Percentiles rank a stretch among this genome's conserved stretches.
These are phyloP conservation scores for Cirrhinus mrigala DNA, from an alignment of 2,797 vertebrate species.

Conservation along the genomic window DNA sequence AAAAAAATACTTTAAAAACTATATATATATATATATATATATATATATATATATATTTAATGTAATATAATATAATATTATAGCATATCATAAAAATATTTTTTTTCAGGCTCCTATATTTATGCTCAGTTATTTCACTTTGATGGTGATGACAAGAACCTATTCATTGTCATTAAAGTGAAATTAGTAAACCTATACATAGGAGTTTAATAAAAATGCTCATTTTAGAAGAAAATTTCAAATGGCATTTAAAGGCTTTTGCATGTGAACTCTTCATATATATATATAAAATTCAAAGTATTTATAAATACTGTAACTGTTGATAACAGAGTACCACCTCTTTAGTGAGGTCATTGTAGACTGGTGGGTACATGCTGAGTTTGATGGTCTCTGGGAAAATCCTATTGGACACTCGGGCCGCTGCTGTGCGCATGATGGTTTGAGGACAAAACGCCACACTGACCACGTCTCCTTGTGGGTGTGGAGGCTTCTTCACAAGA, in stretches of 20 bases:
- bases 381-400: slow-evolving; percentile 64
- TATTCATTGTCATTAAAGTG: too few species aligned
- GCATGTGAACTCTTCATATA: neutral
- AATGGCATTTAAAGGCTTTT: too few species aligned
- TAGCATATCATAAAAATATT: too few species aligned
- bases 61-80: too few species aligned
- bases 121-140: too few species aligned
- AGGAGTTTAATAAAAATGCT: too few species aligned
- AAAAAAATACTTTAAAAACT: too few species aligned
- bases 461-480: slow-evolving; percentile 66
- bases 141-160: too few species aligned
- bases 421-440: slow-evolving; percentile 65
- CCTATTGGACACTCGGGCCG: slow-evolving; percentile 69
- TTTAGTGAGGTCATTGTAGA: slow-evolving; percentile 76
- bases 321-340: slow-evolving; percentile 64
- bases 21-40: neutral
- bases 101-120: too few species aligned
- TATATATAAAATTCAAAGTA: neutral
- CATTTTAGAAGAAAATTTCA: too few species aligned
- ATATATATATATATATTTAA: too few species aligned
- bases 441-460: slow-evolving; percentile 59
- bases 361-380: slow-evolving; percentile 61
- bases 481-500: neutral
- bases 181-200: too few species aligned
- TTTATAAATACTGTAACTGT: neutral